Base-by-base conservation (phyloP, 2,113 vertebrate genomes). In the Bos indicus region DNA sequence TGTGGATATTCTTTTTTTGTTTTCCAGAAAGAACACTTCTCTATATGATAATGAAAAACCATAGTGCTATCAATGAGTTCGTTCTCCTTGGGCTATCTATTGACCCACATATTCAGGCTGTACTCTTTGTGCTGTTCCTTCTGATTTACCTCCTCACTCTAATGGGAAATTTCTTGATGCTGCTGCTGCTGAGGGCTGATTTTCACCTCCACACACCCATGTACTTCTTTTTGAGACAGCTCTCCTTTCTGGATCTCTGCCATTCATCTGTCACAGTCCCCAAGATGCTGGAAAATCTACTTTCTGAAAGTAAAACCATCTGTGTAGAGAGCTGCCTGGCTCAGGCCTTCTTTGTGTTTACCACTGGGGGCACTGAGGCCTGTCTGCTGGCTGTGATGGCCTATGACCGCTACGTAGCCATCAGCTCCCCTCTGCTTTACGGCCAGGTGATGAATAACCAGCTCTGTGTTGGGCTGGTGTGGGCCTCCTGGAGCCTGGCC, bases 391-490 rank as follows among this genome's bases (percentile, higher is more conserved):
- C 97, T 21, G 97, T 40, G 3, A 98, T 97, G 97, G 97, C 97
- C 40, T 97, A 96, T n/a, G 98, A 98, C 67, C 91, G 88, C 60
- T 97, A 94, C 3, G 28, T 95, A 9, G 97, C 98, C 60, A 98
- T 98, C 46, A 95, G 93, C n/a, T 92, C 89, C 1, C 98, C 98
- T 64, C 82, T 98, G 86, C 98, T 93, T 6, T 98, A 98, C 43
- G 46, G 97, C 5, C 77, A 92, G 62, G 57, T 98, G 36, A 98
- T 98, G 96, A 98, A 48, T 52, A 80, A 59, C 21, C 88, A 89
- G 67, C 89, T 94, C 40, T 97, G 95, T 40, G 30, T 51, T n/a
- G 46, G 92, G 54, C 84, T 97, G 46, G 71, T 95, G 9, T 86
- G 96, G 94, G 23, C 57, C 36, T 97, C 94, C 30, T 97, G 97